Evolutionary conservation across 2,888 invertebrate genomes (phyloP).

Genomic region (Dione juno): DNA sequence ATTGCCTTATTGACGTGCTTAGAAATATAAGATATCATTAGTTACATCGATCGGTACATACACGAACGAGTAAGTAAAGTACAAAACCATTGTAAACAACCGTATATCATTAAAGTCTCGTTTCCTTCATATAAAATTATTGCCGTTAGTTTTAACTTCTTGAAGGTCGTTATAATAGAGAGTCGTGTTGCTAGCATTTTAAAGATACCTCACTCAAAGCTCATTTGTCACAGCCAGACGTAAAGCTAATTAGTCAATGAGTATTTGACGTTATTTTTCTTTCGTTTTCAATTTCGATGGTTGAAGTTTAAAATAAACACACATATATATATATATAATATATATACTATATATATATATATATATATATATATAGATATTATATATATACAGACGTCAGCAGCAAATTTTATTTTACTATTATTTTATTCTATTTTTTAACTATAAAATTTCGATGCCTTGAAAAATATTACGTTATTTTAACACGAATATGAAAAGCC

Average conservation of each 20-base stretch:
- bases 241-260: slow-evolving; percentile 8
- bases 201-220: slow-evolving; percentile 3
- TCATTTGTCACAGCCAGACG: slow-evolving; percentile 17
- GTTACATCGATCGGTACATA: too few species aligned
- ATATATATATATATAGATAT: too few species aligned
- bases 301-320: background rate
- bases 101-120: background rate
- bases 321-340: too few species aligned
- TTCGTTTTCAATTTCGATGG: slow-evolving; percentile 1
- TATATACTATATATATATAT: too few species aligned
- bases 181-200: background rate
- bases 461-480: too few species aligned
- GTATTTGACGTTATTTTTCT: slow-evolving; percentile 5
- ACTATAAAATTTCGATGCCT: too few species aligned
- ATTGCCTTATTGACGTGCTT: background rate
- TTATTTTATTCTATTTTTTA: too few species aligned
- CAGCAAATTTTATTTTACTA: too few species aligned
- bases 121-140: background rate
- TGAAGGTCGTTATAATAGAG: background rate
- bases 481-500: too few species aligned
- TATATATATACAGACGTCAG: too few species aligned
- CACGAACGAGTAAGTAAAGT: background rate
- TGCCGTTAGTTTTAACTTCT: background rate
- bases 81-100: background rate
- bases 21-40: background rate